Evolutionary conservation across 2,888 invertebrate genomes (phyloP), one percentile per base, ranked within the genome.

Genomic region (Lissonota sp.): DNA sequence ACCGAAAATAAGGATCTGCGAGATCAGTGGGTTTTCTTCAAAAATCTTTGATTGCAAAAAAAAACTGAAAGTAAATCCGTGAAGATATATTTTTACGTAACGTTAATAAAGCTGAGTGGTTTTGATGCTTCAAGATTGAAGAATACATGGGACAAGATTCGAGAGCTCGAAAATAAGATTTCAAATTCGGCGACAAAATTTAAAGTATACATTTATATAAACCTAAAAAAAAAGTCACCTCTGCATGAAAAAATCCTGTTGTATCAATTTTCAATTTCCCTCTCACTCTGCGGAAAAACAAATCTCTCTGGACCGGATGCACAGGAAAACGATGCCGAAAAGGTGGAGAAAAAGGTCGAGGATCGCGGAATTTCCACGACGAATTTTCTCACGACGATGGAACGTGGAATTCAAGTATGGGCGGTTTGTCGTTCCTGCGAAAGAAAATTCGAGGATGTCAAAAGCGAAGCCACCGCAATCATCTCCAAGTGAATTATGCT

Each of bases 1-100:
- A 60, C 80, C 53, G 90, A 91, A 80, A 91, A 89, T 80, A 83
- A 85, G 55, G 80, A 49, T 16, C 82, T 91, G 37, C 86, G 78
- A 12, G 80, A 83, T 40, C 89, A 85, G 91, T 91, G 84, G 88
- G 85, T 81, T 77, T 67, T 55, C 16, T 5, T n/a, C 49, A 4
- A 5, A 26, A 70, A 58, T 26, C 26, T 26, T 26, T 26, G 3
- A 26, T 46, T 2, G 49, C 16, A 44, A 57, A 46, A 39, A 57
- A 57, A 44, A 3, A 5, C 8, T 51, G 12, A 10, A 53, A 14
- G 8, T 5, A 63, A 71, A 51, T 53, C 1, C 44, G 4, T 53
- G 14, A 53, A 12, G 12, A 67, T 62, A 67, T 62, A 26, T 26
- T 26, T 26, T 26, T 26, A 26, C 26, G 3, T 2, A 26, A 26